phyloP scores from a whole-genome alignment of 2,797 vertebrate species.

The Pangasius larnaudii region DNA sequence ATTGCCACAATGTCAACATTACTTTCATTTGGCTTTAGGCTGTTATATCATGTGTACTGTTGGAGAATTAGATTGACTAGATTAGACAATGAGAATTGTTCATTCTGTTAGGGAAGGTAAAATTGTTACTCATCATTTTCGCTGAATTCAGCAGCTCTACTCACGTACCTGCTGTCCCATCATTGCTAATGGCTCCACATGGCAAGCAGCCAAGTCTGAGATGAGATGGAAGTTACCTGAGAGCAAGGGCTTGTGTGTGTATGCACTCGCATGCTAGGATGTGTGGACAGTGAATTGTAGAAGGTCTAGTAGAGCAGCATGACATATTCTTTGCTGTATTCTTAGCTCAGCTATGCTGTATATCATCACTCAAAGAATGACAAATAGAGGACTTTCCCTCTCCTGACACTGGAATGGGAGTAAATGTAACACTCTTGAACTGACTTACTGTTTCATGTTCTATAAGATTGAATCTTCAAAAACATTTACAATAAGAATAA shows the following conservation, averaged over 20 bases:
- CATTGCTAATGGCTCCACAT: constrained; percentile 31
- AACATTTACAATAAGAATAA: background rate
- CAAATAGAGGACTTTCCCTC: constrained; percentile 60
- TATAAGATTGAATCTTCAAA: constrained; percentile 13
- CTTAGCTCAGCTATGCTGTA: constrained; percentile 42
- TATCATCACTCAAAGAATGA: constrained; percentile 59
- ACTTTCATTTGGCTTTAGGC: background rate
- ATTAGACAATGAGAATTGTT: constrained; percentile 20
- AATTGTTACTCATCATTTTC: background rate
- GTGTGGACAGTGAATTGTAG: background rate
- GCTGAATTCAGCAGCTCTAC: constrained; percentile 16
- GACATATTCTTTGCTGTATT: constrained; percentile 35
- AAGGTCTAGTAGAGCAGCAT: constrained; percentile 5
- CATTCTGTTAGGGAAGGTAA: constrained; percentile 12
- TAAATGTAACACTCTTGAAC: constrained; percentile 34
- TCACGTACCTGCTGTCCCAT: constrained; percentile 23
- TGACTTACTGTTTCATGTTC: constrained; percentile 25
- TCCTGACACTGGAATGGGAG: constrained; percentile 47
- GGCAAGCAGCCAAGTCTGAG: constrained; percentile 33
- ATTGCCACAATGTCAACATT: background rate
- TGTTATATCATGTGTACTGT: constrained; percentile 11
- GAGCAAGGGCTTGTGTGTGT: background rate
- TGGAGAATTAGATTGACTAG: background rate
- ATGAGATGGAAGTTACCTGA: constrained; percentile 31
- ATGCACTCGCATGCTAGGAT: background rate